Evolutionary conservation across 2,888 invertebrate genomes (phyloP).

Genomic region (Noctua janthe): DNA sequence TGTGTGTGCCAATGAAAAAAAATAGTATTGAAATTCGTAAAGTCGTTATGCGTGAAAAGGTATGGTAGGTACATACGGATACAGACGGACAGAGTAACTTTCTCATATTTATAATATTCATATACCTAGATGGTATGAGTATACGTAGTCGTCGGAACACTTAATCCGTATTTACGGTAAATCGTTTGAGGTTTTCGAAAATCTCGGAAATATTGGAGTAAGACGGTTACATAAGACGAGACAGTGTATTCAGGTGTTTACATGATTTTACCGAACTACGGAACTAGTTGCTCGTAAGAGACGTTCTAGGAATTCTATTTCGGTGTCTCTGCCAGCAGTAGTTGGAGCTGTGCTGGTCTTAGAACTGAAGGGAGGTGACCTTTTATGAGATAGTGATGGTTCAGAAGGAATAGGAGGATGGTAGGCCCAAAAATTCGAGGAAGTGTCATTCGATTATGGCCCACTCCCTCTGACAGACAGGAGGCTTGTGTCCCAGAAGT

Average conservation of each 20-base stretch:
- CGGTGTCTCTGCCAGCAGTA: neutral
- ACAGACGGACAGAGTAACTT: neutral
- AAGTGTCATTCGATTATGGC: neutral
- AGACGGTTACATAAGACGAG: neutral
- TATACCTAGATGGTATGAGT: neutral
- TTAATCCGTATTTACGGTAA: constrained; percentile 32
- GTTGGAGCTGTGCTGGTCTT: too few species aligned
- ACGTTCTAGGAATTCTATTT: neutral
- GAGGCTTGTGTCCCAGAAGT: neutral
- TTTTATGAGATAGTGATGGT: neutral
- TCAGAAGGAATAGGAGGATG: neutral
- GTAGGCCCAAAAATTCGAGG: too few species aligned
- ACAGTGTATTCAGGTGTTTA: constrained; percentile 2
- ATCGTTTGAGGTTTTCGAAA: constrained; percentile 3
- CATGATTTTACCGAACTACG: neutral
- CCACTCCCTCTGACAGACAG: neutral
- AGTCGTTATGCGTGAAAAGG: neutral
- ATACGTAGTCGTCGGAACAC: constrained; percentile 2
- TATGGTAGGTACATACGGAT: neutral
- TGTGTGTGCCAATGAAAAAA: neutral
- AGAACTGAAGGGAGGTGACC: neutral
- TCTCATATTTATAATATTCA: neutral
- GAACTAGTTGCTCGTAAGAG: neutral
- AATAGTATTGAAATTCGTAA: neutral
- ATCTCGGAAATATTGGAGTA: constrained; percentile 9